These are phyloP conservation scores for Uloborus plumipes DNA, from an alignment of 2,888 invertebrate species.

Conservation along the genomic window DNA sequence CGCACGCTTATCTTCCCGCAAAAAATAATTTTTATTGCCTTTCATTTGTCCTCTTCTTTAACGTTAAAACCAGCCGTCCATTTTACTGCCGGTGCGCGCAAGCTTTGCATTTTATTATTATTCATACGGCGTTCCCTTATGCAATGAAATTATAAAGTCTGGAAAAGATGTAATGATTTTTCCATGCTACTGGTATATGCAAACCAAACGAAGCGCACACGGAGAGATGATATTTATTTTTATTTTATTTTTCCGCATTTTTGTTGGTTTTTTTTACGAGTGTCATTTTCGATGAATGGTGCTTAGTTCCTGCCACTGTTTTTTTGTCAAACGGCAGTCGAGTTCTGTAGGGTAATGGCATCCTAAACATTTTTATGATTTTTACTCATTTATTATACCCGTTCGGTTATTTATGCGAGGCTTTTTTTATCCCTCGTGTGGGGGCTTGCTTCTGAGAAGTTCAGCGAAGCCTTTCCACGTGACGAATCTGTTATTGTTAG, in stretches of 20 bases:
- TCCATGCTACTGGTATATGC: conserved; percentile 2
- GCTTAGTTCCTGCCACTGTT: conserved; percentile 1
- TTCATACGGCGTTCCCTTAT: conserved; percentile 18
- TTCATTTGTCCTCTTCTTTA: conserved; percentile 8
- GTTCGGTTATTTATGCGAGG: too few species aligned
- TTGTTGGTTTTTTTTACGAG: conserved; percentile 1
- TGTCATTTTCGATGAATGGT: conserved; percentile 16
- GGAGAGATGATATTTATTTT: conserved; percentile 8
- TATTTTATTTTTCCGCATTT: conserved; percentile 17
- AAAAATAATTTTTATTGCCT: too few species aligned
- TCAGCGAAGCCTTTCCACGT: too few species aligned
- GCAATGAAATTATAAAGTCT: conserved; percentile 17
- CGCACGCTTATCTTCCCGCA: too few species aligned
- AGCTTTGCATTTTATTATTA: conserved; percentile 48
- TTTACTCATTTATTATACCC: too few species aligned
- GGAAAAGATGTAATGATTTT: conserved; percentile 21
- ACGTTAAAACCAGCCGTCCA: conserved; percentile 26
- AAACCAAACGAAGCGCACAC: conserved; percentile 14
- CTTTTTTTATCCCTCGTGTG: too few species aligned
- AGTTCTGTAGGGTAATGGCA: not conserved
- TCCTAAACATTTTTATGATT: too few species aligned
- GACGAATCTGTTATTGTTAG: too few species aligned
- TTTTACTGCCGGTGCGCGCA: conserved; percentile 26
- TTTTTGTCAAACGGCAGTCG: not conserved
- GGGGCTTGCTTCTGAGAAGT: too few species aligned